Evolutionary conservation across 1,140 invertebrate species (phyloP).

Genomic region (Oppia nitens): DNA sequence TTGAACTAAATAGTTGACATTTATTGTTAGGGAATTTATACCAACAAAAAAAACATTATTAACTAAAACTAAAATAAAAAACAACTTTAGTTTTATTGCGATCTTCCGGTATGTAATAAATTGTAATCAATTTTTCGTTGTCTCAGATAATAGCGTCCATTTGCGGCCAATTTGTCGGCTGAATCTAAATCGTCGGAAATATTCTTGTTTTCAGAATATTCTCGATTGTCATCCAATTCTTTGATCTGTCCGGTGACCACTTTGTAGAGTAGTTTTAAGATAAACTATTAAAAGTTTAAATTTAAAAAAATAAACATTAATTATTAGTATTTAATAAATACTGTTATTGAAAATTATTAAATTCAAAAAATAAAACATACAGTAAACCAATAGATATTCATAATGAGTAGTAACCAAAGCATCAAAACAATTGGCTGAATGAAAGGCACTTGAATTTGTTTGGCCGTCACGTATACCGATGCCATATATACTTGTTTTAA

Average conservation of each 20-base stretch:
- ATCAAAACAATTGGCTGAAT: conserved; percentile 27
- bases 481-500: conserved; percentile 28
- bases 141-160: background rate
- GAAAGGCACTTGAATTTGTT: conserved; percentile 23
- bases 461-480: conserved; percentile 22
- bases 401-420: conserved; percentile 26
- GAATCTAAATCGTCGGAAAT: background rate
- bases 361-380: conserved; percentile 22
- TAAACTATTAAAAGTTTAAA: conserved; percentile 22
- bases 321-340: background rate
- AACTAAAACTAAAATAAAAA: no score
- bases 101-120: background rate
- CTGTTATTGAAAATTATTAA: background rate
- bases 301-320: background rate
- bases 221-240: conserved; percentile 27
- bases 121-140: background rate
- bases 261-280: conserved; percentile 25
- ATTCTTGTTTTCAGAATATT: conserved; percentile 21
- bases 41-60: no score
- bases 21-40: no score
- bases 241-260: conserved; percentile 27
- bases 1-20: no score
- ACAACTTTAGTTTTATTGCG: background rate
- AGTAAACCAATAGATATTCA: conserved; percentile 33
- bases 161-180: background rate